These are phyloP conservation scores for Diarsia rubi DNA, from an alignment of 2,888 invertebrate genomes.

Conservation along the genomic window DNA sequence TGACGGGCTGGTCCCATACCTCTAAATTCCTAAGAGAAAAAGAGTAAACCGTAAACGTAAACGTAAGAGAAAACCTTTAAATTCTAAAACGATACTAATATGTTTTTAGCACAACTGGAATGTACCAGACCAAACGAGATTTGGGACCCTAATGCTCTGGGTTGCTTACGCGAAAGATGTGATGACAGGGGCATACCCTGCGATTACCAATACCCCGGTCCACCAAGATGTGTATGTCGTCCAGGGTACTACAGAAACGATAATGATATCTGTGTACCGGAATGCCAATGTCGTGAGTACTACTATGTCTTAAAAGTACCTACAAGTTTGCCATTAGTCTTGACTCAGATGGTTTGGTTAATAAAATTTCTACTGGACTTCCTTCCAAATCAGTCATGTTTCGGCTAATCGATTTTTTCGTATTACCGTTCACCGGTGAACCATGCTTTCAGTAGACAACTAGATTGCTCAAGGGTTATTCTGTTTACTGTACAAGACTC, in stretches of 20 bases:
- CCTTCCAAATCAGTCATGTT: no score
- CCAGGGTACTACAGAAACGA: constrained; percentile 65
- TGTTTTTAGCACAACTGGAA: constrained; percentile 68
- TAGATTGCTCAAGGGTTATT: no score
- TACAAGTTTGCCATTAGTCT: not conserved
- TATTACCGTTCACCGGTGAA: no score
- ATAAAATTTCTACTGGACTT: not conserved
- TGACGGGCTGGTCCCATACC: no score
- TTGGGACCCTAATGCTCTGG: constrained; percentile 68
- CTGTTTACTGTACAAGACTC: no score
- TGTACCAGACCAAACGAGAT: constrained; percentile 75
- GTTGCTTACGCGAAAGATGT: constrained; percentile 70
- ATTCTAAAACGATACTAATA: not conserved
- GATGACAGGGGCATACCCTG: constrained; percentile 58
- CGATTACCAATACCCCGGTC: constrained; percentile 40
- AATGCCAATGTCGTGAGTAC: constrained; percentile 64
- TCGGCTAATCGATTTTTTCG: no score
- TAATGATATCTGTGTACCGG: constrained; percentile 65
- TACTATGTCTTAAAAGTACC: not conserved
- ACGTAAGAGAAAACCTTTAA: not conserved
- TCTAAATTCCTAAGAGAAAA: no score
- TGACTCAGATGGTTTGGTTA: not conserved
- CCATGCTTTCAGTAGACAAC: no score
- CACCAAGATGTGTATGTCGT: constrained; percentile 70
- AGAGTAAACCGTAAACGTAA: no score